Evolutionary conservation across 2,797 vertebrate genomes (phyloP).

Genomic region (Enteromius mattozi): DNA sequence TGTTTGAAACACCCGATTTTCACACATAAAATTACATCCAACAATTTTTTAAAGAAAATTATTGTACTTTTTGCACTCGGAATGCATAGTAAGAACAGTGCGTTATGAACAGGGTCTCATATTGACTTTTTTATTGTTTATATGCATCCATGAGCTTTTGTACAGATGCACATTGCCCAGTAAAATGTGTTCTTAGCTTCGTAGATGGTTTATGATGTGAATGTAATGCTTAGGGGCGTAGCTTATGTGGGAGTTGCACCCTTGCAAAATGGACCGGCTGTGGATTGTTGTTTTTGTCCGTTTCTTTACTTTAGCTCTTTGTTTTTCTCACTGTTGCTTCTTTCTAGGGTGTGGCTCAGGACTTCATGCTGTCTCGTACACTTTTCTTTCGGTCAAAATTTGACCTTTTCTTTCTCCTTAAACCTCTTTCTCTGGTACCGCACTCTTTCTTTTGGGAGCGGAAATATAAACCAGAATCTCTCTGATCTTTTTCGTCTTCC

Average conservation of each 20-base stretch:
- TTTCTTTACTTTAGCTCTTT: constrained; percentile 61
- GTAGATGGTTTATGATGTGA: not conserved
- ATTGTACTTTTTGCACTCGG: not conserved
- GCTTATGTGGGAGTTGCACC: constrained; percentile 81
- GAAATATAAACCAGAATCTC: constrained; percentile 50
- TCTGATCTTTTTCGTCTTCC: constrained; percentile 63
- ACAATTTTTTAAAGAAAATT: not conserved
- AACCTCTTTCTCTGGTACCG: constrained; percentile 42
- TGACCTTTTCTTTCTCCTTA: constrained; percentile 62
- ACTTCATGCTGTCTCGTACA: constrained; percentile 82
- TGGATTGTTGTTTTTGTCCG: constrained; percentile 69
- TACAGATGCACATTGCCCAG: not conserved
- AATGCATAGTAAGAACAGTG: not conserved
- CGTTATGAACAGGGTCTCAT: not conserved
- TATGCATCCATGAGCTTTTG: constrained; percentile 4
- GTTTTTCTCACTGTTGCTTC: constrained; percentile 80
- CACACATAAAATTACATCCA: not conserved
- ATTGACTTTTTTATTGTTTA: not conserved
- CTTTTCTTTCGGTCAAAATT: constrained; percentile 69
- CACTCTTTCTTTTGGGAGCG: constrained; percentile 45
- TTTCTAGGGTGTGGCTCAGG: constrained; percentile 86
- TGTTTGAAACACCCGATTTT: not conserved
- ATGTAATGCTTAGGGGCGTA: constrained; percentile 51
- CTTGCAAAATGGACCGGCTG: constrained; percentile 76
- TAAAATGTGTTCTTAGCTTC: not conserved